Percentiles rank a stretch among this genome's conserved stretches.
phyloP scores from a whole-genome alignment of 1,140 invertebrate genomes.

The Armadillidium nasatum region DNA sequence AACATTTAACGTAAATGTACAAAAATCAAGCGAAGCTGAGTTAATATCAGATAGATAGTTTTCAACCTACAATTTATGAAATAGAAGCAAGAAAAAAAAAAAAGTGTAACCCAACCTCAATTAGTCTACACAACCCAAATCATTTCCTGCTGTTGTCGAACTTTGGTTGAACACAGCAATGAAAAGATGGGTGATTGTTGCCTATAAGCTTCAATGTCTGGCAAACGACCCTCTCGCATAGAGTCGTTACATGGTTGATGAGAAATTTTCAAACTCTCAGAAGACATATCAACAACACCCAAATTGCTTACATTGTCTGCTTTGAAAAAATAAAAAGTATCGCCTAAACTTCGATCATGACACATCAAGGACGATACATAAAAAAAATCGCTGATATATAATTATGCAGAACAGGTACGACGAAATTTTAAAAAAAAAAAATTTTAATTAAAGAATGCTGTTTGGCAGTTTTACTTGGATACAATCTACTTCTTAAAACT shows the following conservation, averaged over 20 bases:
- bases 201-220: background rate
- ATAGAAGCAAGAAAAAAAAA: background rate
- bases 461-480: no score
- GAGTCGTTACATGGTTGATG: background rate
- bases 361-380: no score
- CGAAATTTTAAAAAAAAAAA: no score
- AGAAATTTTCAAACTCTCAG: background rate
- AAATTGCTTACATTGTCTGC: background rate
- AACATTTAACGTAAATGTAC: no score
- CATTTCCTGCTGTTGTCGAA: conserved; percentile 9
- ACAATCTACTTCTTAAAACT: no score
- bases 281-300: background rate
- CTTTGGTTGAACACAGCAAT: conserved; percentile 9
- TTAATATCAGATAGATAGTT: no score
- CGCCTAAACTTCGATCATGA: background rate
- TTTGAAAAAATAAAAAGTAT: background rate
- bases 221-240: background rate
- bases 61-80: background rate
- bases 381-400: no score
- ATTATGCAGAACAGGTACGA: no score
- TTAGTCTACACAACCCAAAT: conserved; percentile 1
- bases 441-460: no score
- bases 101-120: background rate
- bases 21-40: no score
- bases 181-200: background rate